Percentiles rank a stretch among this genome's conserved stretches.
These are phyloP conservation scores for Chelonus formosanus DNA, from an alignment of 2,888 invertebrate genomes.

Conservation along the genomic window DNA sequence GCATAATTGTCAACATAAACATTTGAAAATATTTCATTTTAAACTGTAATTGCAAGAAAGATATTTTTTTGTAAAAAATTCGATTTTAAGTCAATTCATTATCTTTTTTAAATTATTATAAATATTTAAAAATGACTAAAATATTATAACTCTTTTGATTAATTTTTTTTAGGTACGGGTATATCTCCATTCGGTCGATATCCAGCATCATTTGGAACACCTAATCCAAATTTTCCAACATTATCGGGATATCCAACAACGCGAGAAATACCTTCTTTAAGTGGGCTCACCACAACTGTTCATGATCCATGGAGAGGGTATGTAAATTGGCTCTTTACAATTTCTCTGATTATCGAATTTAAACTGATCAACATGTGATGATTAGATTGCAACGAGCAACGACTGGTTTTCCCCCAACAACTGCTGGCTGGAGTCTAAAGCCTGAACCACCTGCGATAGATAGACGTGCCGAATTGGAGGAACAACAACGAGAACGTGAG, in stretches of 20 bases:
- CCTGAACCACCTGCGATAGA: constrained; percentile 73
- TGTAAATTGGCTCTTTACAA: constrained; percentile 40
- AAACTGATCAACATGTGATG: constrained; percentile 15
- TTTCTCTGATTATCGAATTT: constrained; percentile 6
- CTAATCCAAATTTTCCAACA: constrained; percentile 74
- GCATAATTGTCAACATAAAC: too few species aligned
- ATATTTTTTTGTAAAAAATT: too few species aligned
- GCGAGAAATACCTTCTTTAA: constrained; percentile 70
- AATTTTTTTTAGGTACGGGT: constrained; percentile 67
- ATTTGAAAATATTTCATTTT: too few species aligned
- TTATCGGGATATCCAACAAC: constrained; percentile 74
- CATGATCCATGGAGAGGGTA: constrained; percentile 78
- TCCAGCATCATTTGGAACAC: constrained; percentile 73
- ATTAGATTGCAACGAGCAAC: constrained; percentile 70
- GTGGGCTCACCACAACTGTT: constrained; percentile 63
- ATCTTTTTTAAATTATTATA: too few species aligned
- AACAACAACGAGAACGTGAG: constrained; percentile 66
- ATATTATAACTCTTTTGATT: too few species aligned
- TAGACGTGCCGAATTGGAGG: constrained; percentile 71
- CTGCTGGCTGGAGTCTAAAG: constrained; percentile 73
- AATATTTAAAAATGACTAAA: too few species aligned
- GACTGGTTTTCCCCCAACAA: constrained; percentile 68
- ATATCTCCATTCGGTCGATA: constrained; percentile 86
- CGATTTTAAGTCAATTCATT: too few species aligned
- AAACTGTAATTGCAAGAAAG: too few species aligned